Percentiles rank a stretch among this genome's conserved stretches.
phyloP scores from a whole-genome alignment of 2,888 invertebrate genomes.

The Pyrrhosoma nymphula region DNA sequence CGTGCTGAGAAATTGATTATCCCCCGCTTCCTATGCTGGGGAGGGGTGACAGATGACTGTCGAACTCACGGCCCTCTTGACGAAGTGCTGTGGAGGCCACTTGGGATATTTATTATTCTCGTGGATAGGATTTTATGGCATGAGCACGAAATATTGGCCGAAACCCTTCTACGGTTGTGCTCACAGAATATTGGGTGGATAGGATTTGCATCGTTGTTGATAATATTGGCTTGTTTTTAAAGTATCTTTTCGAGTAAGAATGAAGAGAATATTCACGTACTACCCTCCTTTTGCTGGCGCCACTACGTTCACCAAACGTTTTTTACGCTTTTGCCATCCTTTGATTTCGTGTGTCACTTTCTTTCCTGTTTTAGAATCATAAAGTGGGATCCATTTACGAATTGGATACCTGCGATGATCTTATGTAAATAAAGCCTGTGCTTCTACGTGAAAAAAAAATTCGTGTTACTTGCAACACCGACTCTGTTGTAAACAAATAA shows the following conservation, averaged over 20 bases:
- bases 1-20: slow-evolving; percentile 50
- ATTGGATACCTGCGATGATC: too few species aligned
- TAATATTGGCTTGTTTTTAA: background rate
- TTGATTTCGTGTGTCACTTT: too few species aligned
- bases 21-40: slow-evolving; percentile 15
- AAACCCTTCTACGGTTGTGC: background rate
- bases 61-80: slow-evolving; percentile 26
- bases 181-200: background rate
- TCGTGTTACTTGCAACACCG: too few species aligned
- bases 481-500: too few species aligned
- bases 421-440: too few species aligned
- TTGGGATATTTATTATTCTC: background rate
- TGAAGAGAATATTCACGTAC: too few species aligned
- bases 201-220: background rate
- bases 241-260: background rate
- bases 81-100: background rate
- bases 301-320: too few species aligned
- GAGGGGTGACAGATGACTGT: slow-evolving; percentile 13
- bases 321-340: too few species aligned
- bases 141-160: slow-evolving; percentile 8
- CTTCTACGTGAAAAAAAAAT: too few species aligned
- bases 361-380: too few species aligned
- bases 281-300: too few species aligned
- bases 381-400: too few species aligned
- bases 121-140: background rate